These are phyloP conservation scores for Eupithecia tripunctaria DNA, from an alignment of 2,888 invertebrate genomes.

Conservation along the genomic window DNA sequence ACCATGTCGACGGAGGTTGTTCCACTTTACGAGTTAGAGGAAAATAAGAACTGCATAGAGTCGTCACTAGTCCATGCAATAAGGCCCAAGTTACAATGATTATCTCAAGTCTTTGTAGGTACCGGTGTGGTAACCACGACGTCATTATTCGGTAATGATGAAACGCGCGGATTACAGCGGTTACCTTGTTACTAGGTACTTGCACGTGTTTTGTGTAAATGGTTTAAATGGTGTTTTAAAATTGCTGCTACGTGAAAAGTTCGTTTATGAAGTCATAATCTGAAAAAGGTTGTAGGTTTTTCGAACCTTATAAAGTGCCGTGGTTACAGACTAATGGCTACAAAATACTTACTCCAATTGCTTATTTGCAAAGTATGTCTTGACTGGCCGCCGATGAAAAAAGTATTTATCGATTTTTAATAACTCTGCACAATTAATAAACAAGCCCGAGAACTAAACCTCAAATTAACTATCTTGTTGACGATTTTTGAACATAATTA, in stretches of 20 bases:
- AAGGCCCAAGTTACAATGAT: slow-evolving; percentile 7
- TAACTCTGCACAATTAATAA: no score
- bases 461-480: no score
- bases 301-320: background rate
- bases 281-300: background rate
- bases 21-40: background rate
- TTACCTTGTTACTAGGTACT: background rate
- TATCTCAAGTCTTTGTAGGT: background rate
- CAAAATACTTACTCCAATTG: background rate
- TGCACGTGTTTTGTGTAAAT: background rate
- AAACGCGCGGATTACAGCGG: slow-evolving; percentile 1
- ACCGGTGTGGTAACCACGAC: slow-evolving; percentile 2
- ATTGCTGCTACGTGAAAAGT: background rate
- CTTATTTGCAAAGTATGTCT: background rate
- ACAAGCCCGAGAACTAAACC: no score
- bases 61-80: background rate
- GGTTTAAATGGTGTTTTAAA: background rate
- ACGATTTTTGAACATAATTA: no score
- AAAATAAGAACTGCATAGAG: background rate
- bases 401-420: no score
- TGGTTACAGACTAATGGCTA: background rate
- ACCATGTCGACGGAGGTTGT: background rate
- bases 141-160: slow-evolving; percentile 13
- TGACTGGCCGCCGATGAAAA: background rate
- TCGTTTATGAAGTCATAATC: background rate